A percentile compares a stretch with the other conserved stretches of the same genome.
Conservation (phyloP, 2,113 vertebrate genomes). For the Balaenoptera acutorostrata region DNA sequence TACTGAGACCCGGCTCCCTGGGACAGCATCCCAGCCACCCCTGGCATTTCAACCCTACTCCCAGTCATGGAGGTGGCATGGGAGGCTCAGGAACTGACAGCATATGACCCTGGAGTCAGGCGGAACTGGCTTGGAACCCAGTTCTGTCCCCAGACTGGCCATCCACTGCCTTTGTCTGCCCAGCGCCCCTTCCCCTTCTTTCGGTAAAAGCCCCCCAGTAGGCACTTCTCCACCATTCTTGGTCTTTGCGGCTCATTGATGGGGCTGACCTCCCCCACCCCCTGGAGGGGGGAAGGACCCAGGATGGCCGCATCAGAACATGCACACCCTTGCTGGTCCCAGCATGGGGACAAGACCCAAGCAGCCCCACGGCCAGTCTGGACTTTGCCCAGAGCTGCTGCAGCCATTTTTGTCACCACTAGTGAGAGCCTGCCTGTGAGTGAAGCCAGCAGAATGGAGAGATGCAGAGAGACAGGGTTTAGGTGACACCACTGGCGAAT, state of each 20-base stretch:
- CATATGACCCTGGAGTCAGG: neutral
- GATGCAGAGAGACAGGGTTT: too few species aligned
- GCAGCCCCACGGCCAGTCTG: neutral
- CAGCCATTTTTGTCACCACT: neutral
- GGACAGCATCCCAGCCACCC: neutral
- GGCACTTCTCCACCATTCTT: rapidly evolving
- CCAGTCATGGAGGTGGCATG: neutral
- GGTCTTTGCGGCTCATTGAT: neutral
- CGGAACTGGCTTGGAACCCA: neutral
- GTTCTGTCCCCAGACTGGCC: neutral
- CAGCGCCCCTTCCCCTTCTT: neutral
- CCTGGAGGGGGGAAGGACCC: neutral
- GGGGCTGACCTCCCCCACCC: neutral
- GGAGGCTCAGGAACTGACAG: neutral
- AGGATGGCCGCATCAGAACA: neutral
- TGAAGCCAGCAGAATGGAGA: neutral
- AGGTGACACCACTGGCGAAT: rapidly evolving
- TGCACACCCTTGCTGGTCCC: neutral
- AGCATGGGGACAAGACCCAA: neutral
- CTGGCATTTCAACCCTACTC: neutral
- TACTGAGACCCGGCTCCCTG: neutral
- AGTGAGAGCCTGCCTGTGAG: neutral
- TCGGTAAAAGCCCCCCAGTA: rapidly evolving
- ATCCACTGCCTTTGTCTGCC: neutral
- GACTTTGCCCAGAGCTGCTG: neutral